These are phyloP conservation scores for Octodon degus DNA, from an alignment of 2,113 vertebrate genomes.

Conservation along the genomic window DNA sequence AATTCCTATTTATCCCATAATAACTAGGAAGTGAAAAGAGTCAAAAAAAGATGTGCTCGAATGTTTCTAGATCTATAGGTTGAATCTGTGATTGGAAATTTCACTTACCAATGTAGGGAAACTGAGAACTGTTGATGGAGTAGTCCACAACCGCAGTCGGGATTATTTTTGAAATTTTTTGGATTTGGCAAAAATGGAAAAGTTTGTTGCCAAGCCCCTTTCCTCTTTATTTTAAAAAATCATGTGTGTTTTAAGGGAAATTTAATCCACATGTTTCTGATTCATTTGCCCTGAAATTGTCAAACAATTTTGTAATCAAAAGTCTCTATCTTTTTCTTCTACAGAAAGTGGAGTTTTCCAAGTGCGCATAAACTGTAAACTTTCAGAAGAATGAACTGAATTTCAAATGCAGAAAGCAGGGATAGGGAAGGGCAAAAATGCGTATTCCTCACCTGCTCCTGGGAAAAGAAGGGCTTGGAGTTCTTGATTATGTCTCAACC, in stretches of 20 bases:
- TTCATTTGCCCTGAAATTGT: conserved; percentile 80
- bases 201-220: conserved; percentile 70
- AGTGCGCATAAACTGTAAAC: not conserved
- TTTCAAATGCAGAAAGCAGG: conserved; percentile 61
- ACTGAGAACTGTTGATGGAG: conserved; percentile 45
- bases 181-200: conserved; percentile 67
- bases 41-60: not conserved
- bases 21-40: not conserved
- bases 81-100: conserved; percentile 55
- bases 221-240: conserved; percentile 76
- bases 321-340: conserved; percentile 61
- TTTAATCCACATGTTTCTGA: conserved; percentile 81
- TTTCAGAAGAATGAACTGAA: conserved; percentile 44
- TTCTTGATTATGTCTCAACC: conserved; percentile 41
- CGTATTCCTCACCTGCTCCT: conserved; percentile 54
- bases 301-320: conserved; percentile 77
- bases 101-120: conserved; percentile 30
- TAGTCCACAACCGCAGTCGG: conserved; percentile 35
- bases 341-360: conserved; percentile 65
- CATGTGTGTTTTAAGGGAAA: conserved; percentile 79
- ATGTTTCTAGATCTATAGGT: not conserved
- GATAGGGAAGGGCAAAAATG: conserved; percentile 48
- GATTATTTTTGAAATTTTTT: conserved; percentile 75
- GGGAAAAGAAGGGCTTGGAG: conserved; percentile 13
- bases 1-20: conserved; percentile 46